These are phyloP conservation scores for Ormyrus labotus DNA, from an alignment of 2,888 invertebrate genomes.

Conservation along the genomic window DNA sequence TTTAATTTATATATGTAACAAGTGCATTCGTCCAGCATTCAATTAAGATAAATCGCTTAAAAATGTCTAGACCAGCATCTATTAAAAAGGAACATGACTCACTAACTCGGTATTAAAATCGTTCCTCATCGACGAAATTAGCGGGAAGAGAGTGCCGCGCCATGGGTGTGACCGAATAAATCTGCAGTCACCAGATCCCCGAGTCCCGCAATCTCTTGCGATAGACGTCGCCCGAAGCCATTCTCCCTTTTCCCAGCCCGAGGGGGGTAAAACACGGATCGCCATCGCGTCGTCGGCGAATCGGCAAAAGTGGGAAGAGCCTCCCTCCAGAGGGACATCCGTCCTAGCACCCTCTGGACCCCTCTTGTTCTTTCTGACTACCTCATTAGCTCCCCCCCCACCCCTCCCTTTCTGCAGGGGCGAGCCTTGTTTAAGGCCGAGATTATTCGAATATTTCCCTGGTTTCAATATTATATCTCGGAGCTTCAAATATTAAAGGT, in stretches of 20 bases:
- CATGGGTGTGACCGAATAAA: conserved; percentile 27
- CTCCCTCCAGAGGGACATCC: not conserved
- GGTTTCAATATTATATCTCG: no score
- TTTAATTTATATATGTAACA: no score
- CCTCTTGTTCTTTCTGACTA: conserved; percentile 33
- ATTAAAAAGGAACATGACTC: no score
- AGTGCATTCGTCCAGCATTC: no score
- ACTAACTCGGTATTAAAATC: no score
- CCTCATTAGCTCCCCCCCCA: conserved; percentile 25
- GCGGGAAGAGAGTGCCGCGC: not conserved
- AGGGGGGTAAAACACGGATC: conserved; percentile 1
- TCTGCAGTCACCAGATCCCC: not conserved
- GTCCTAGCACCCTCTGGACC: conserved; percentile 21
- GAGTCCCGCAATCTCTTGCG: conserved; percentile 29
- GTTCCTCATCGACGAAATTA: conserved; percentile 3
- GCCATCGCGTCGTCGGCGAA: not conserved
- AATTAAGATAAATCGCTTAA: no score
- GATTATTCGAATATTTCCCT: conserved; percentile 10
- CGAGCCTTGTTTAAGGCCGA: not conserved
- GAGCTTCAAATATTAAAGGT: not conserved
- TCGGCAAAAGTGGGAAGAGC: conserved; percentile 14
- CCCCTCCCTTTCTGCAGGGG: not conserved
- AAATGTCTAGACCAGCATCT: no score
- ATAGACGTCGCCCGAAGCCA: not conserved
- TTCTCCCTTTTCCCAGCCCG: not conserved